phyloP scores from a whole-genome alignment of 2,113 vertebrate genomes.

The Eubucco bourcierii region DNA sequence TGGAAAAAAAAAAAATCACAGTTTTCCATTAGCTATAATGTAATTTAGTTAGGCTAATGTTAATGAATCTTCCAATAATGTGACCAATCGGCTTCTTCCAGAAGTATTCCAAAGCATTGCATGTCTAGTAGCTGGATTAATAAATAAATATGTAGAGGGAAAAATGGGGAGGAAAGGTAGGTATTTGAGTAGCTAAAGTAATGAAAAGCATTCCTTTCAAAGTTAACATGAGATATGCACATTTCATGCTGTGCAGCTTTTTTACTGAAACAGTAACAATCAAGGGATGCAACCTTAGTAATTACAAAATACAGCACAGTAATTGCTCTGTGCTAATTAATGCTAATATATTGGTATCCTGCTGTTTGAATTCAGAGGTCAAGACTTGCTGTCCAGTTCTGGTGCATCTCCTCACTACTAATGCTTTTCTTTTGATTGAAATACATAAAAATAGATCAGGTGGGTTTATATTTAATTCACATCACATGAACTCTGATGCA shows the following conservation, averaged over 20 bases:
- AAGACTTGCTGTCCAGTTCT: background rate
- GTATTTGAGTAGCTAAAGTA: background rate
- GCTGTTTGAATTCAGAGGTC: background rate
- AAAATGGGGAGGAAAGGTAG: rapidly evolving
- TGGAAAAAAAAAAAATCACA: background rate
- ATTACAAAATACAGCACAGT: background rate
- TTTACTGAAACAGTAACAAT: background rate
- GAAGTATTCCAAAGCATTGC: background rate
- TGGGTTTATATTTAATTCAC: background rate
- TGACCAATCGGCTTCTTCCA: background rate
- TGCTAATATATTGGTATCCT: background rate
- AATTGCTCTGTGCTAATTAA: background rate
- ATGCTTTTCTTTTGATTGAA: background rate
- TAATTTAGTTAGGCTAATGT: too few relatives aligned
- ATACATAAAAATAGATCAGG: background rate
- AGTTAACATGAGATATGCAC: background rate
- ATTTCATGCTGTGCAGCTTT: background rate
- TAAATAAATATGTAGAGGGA: background rate
- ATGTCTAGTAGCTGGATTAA: background rate
- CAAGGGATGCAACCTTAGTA: background rate
- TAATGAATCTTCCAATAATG: background rate
- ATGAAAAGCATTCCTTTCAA: background rate
- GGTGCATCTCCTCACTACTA: background rate
- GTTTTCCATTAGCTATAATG: too few relatives aligned
- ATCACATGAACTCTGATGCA: background rate